A percentile compares a stretch with the other conserved stretches of the same genome.
Conservation (phyloP, 1,140 invertebrate genomes). For the Macrobrachium nipponense region DNA sequence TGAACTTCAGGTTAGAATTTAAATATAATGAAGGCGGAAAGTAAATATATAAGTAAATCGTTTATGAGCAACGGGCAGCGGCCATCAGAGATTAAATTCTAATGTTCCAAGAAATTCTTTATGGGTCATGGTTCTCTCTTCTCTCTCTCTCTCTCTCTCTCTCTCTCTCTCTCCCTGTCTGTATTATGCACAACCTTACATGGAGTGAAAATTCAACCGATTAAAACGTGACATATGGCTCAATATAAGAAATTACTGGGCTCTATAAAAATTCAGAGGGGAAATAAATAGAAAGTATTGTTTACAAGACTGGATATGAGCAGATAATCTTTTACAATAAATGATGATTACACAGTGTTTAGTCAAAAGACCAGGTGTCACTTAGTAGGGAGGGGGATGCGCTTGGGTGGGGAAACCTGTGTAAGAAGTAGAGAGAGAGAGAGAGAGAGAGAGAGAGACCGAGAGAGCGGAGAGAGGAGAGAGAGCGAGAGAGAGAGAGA, state of each 20-base stretch:
- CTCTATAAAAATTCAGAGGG: background rate
- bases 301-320: background rate
- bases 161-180: constrained; percentile 21
- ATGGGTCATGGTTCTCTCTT: background rate
- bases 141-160: constrained; percentile 44
- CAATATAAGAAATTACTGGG: too few species aligned
- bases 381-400: background rate
- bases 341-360: too few species aligned
- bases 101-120: background rate
- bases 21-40: too few species aligned
- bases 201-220: too few species aligned
- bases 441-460: constrained; percentile 31
- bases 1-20: too few species aligned
- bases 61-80: too few species aligned
- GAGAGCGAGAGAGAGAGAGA: constrained; percentile 13
- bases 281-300: background rate
- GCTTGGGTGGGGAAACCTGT: background rate
- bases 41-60: too few species aligned
- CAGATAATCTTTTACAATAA: background rate
- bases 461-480: constrained; percentile 15
- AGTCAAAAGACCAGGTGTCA: background rate
- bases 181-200: background rate
- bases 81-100: too few species aligned
- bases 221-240: too few species aligned
- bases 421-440: constrained; percentile 2